Base-by-base conservation (phyloP, 2,797 vertebrate species). In the Pangasius sanitwongsei region DNA sequence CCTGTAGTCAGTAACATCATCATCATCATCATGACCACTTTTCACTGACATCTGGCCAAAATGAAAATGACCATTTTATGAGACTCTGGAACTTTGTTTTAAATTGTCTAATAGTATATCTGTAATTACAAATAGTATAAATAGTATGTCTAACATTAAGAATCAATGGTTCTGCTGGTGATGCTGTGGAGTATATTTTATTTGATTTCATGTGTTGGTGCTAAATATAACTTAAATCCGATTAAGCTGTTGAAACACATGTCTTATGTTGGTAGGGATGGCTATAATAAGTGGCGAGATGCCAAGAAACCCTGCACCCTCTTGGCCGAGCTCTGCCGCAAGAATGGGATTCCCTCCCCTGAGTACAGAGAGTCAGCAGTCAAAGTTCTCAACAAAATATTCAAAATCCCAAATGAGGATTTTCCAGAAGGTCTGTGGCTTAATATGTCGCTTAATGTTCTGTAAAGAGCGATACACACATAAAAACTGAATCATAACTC, bases 311-410 rank as follows among this genome's bases (percentile, higher is more conserved):
- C 98, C 0, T 94, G 96, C 0, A 94, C 97, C 90, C 96, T 99
- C 93, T 94, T 99, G 93, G 95, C 94, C 0, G 97, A 97, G 81
- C 95, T 99, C 78, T 99, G 98, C 95, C 97, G 96, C 90, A 96
- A 97, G 88, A 97, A 96, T 59, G 93, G 94, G 0, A 96, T 99
- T 88, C 94, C 95, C 0, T 89, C 94, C 55, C 96, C 98, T 8
- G 98, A 99, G 87, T 99, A 98, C 94, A 94, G 97, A 90, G 85
- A 74, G 0, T 94, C 94, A 4, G 97, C 98, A 91, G 94, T 99
- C 91, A 99, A 99, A 95, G 97, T 99, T 85, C 97, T 96, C 94
- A 99, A 97, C 93, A 98, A 97, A 94, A 96, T 99, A 93, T 99
- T 99, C 92, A 98, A 96, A 93, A 95, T 98, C 82, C 96, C 96